These are phyloP conservation scores for Drosophila nr. medialis DNA, from an alignment of 2,888 invertebrate genomes.

Conservation along the genomic window DNA sequence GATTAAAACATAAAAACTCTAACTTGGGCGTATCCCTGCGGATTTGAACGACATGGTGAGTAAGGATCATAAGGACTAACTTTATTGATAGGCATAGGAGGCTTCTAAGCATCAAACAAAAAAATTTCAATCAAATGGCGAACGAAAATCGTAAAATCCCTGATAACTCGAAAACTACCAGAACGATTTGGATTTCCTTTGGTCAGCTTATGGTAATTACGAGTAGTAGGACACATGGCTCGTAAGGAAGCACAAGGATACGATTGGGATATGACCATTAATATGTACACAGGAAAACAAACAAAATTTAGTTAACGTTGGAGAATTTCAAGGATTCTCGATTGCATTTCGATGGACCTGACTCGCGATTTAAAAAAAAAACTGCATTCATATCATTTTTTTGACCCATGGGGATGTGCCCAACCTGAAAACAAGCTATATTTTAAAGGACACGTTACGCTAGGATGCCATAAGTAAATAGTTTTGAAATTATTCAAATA, in stretches of 20 bases:
- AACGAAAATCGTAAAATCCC: background rate
- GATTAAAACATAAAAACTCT: background rate
- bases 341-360: too few species aligned
- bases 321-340: background rate
- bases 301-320: background rate
- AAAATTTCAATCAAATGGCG: background rate
- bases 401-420: background rate
- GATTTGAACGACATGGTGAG: background rate
- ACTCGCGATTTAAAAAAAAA: too few species aligned
- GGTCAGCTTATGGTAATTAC: background rate
- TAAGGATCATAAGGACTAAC: background rate
- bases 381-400: background rate
- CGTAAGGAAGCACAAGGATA: background rate
- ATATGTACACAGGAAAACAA: background rate
- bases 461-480: background rate
- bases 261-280: background rate
- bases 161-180: background rate
- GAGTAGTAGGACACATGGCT: background rate
- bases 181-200: background rate
- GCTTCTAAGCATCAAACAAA: too few species aligned
- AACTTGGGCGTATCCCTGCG: background rate
- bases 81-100: background rate
- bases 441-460: background rate
- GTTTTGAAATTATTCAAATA: constrained; percentile 54
- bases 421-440: background rate